These are phyloP conservation scores for Rhogogaster chlorosoma DNA, from an alignment of 2,888 invertebrate species.

Conservation along the genomic window DNA sequence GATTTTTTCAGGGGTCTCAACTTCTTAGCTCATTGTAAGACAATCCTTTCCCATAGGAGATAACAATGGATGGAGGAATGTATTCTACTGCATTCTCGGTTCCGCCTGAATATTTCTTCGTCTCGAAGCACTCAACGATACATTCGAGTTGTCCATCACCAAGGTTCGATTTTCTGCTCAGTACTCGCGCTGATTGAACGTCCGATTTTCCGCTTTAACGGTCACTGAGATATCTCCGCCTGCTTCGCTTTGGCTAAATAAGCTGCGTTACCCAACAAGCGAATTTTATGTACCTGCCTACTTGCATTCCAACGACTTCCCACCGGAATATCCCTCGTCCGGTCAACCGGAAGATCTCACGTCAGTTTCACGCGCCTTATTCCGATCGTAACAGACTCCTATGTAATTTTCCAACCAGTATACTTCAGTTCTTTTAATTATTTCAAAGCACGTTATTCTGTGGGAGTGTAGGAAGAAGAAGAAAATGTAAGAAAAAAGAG, in stretches of 20 bases:
- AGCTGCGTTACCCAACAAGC: conserved; percentile 44
- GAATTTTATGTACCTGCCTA: conserved; percentile 41
- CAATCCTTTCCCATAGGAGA: conserved; percentile 3
- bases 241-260: conserved; percentile 21
- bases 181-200: conserved; percentile 70
- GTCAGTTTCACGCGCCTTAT: conserved; percentile 33
- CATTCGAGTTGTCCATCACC: conserved; percentile 33
- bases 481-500: not conserved
- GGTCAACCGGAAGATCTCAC: conserved; percentile 44
- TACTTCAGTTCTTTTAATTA: not conserved
- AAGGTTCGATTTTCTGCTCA: conserved; percentile 70
- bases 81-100: conserved; percentile 40
- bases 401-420: conserved; percentile 1
- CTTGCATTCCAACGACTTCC: conserved; percentile 24
- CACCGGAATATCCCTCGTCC: conserved; percentile 19
- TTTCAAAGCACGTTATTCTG: not conserved
- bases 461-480: not conserved
- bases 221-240: conserved; percentile 57
- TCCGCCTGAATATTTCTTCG: conserved; percentile 13
- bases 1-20: not conserved
- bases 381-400: not conserved
- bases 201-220: conserved; percentile 74
- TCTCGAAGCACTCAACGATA: conserved; percentile 12
- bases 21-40: not conserved
- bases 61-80: not conserved